phyloP scores from a whole-genome alignment of 2,888 invertebrate species.

The Graphium colonna region DNA sequence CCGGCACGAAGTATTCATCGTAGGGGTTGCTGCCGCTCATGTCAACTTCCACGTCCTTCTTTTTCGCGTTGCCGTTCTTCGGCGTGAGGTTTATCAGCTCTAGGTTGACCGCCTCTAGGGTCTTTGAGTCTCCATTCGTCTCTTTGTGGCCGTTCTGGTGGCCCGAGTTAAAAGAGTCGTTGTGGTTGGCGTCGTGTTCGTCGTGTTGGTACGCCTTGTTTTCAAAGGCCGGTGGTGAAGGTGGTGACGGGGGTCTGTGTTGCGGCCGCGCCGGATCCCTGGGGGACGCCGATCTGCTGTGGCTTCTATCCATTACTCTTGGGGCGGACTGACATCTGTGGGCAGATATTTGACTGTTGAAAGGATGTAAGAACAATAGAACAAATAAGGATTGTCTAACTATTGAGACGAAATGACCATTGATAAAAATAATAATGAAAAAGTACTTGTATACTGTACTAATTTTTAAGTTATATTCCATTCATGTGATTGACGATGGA shows the following conservation, averaged over 20 bases:
- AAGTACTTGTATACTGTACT: too few species aligned
- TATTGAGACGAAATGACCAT: too few species aligned
- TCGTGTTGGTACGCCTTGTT: conserved; percentile 71
- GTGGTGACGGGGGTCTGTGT: conserved; percentile 68
- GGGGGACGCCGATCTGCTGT: conserved; percentile 75
- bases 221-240: conserved; percentile 58
- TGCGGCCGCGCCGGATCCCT: conserved; percentile 74
- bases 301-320: conserved; percentile 68
- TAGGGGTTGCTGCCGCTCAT: conserved; percentile 85
- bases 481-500: too few species aligned
- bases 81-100: conserved; percentile 87
- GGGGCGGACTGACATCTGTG: conserved; percentile 76
- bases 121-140: conserved; percentile 67
- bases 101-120: conserved; percentile 86
- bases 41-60: conserved; percentile 83
- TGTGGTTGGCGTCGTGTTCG: conserved; percentile 67
- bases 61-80: conserved; percentile 77
- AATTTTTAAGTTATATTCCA: too few species aligned
- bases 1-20: conserved; percentile 92
- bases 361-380: too few species aligned
- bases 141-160: conserved; percentile 66
- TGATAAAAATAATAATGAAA: too few species aligned
- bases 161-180: conserved; percentile 71
- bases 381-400: too few species aligned
- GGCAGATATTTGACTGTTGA: too few species aligned